Percentiles rank a stretch among this genome's conserved stretches.
These are phyloP conservation scores for human (Homo sapiens) DNA, from an alignment of 2,113 vertebrate species.

Conservation along the genomic window GRCh38 chr4:186744501-186745000, in stretches of 20 bases:
- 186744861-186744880: background rate
- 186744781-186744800: background rate
- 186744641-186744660: background rate
- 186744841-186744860: background rate
- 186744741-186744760: background rate
- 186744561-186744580: background rate
- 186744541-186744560: background rate
- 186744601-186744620: constrained; percentile 22
- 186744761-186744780: background rate
- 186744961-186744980: background rate
- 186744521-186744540: background rate
- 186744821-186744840: background rate
- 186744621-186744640: background rate
- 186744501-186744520: constrained; percentile 67
- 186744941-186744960: background rate
- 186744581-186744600: background rate
- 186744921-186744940: no score
- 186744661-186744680: background rate
- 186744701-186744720: background rate
- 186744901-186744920: background rate
- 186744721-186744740: background rate
- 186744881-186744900: background rate
- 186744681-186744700: background rate
- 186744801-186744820: background rate
- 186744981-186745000: background rate